phyloP scores from a whole-genome alignment of 2,113 vertebrate species.

The Colinus virginianus region DNA sequence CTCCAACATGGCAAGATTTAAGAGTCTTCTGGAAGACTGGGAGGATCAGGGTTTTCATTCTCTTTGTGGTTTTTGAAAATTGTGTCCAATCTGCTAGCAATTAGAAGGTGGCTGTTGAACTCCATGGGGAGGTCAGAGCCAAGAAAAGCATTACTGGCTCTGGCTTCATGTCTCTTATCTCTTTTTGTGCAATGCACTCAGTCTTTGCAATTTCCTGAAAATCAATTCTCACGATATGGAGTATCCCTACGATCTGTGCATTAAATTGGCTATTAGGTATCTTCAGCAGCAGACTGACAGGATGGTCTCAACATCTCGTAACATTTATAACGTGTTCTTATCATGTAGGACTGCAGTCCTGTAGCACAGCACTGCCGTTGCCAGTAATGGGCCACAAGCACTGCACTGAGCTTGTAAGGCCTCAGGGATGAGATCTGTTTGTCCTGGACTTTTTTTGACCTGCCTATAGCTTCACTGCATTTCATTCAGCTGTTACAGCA shows the following conservation, averaged over 20 bases:
- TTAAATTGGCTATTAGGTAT: background rate
- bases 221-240: background rate
- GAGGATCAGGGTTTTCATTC: fast-evolving
- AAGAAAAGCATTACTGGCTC: background rate
- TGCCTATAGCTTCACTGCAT: background rate
- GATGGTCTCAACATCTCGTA: no score
- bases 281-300: background rate
- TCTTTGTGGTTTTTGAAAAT: background rate
- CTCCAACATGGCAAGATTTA: background rate
- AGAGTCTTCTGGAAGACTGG: background rate
- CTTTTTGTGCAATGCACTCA: background rate
- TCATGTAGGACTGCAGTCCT: fast-evolving
- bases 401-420: background rate
- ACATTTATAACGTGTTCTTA: background rate
- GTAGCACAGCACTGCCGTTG: fast-evolving
- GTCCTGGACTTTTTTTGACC: background rate
- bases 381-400: fast-evolving
- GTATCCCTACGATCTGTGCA: background rate
- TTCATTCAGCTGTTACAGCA: background rate
- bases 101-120: background rate
- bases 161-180: background rate
- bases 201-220: background rate
- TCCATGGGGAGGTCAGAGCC: background rate
- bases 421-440: background rate
- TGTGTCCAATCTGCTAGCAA: background rate